A percentile compares a stretch with the other conserved stretches of the same genome.
Conservation (phyloP, 1,140 invertebrate genomes). For the Drosophila tani region DNA sequence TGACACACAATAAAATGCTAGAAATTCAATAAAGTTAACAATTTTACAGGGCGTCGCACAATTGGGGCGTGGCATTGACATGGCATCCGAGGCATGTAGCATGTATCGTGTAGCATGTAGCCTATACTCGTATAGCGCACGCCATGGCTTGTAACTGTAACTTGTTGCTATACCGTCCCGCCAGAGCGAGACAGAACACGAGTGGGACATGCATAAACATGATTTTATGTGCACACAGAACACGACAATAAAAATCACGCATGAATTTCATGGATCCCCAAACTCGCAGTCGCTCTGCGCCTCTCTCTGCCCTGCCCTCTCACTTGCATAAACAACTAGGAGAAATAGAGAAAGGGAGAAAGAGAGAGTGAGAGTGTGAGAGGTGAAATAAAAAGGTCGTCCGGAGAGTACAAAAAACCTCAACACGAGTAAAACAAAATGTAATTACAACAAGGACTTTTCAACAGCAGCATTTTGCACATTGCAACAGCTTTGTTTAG, state of each 20-base stretch:
- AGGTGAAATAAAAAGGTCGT: conserved; percentile 60
- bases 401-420: conserved; percentile 73
- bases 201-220: conserved; percentile 68
- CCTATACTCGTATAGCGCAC: conserved; percentile 7
- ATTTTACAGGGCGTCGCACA: conserved; percentile 50
- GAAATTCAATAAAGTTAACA: conserved; percentile 80
- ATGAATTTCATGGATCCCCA: conserved; percentile 76
- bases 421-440: conserved; percentile 83
- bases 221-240: conserved; percentile 78
- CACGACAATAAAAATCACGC: conserved; percentile 81
- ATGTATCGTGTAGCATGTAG: conserved; percentile 42
- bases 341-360: conserved; percentile 22
- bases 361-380: conserved; percentile 14
- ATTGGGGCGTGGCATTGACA: conserved; percentile 41
- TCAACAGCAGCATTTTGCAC: conserved; percentile 60
- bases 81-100: conserved; percentile 50
- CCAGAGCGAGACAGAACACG: conserved; percentile 35
- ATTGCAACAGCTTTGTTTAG: conserved; percentile 64
- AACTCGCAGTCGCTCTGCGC: conserved; percentile 27
- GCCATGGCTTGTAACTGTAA: conserved; percentile 50
- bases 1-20: conserved; percentile 76
- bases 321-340: conserved; percentile 73
- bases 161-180: conserved; percentile 66
- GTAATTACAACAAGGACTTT: conserved; percentile 82
- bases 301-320: background rate